A percentile compares a stretch with the other conserved stretches of the same genome.
Evolutionary conservation across 92 coral and sea anemone species (phyloP).

Genomic region (Micromussa lordhowensis): DNA sequence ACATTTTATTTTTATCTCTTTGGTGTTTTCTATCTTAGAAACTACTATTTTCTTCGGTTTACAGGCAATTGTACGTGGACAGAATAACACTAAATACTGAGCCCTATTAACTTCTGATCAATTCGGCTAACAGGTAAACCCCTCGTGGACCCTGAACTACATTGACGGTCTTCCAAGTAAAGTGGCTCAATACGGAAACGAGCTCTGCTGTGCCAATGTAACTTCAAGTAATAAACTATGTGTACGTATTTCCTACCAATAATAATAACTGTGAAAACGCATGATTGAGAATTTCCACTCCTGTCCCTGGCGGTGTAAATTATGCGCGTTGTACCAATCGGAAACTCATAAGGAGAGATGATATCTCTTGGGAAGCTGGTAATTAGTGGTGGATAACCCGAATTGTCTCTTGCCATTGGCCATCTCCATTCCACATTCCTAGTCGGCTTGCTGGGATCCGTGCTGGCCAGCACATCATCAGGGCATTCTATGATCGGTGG

Average conservation of each 20-base stretch:
- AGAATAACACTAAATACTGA: no score
- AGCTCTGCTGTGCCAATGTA: no score
- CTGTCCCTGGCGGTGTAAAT: conserved; percentile 82
- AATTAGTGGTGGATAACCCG: conserved; percentile 72
- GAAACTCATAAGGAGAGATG: conserved; percentile 79
- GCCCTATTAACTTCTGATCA: no score
- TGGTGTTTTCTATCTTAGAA: no score
- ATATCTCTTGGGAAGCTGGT: conserved; percentile 59
- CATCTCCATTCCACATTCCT: conserved; percentile 67
- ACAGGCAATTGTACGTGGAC: no score
- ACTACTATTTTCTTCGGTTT: no score
- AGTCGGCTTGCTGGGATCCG: conserved; percentile 79
- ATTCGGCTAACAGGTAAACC: no score
- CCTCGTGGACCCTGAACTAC: no score
- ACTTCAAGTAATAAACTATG: no score
- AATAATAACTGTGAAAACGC: conserved; percentile 75
- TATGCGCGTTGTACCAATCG: conserved; percentile 75
- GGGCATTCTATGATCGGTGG: conserved; percentile 89
- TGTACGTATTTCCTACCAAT: conserved; percentile 45
- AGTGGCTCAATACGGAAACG: no score
- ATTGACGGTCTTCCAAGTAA: no score
- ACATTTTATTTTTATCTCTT: no score
- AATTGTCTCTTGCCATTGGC: conserved; percentile 76
- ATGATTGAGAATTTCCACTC: conserved; percentile 72
- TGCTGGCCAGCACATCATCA: conserved; percentile 47